Evolutionary conservation across 2,888 invertebrate genomes (phyloP).

Genomic region (Mactromeris polynyma): DNA sequence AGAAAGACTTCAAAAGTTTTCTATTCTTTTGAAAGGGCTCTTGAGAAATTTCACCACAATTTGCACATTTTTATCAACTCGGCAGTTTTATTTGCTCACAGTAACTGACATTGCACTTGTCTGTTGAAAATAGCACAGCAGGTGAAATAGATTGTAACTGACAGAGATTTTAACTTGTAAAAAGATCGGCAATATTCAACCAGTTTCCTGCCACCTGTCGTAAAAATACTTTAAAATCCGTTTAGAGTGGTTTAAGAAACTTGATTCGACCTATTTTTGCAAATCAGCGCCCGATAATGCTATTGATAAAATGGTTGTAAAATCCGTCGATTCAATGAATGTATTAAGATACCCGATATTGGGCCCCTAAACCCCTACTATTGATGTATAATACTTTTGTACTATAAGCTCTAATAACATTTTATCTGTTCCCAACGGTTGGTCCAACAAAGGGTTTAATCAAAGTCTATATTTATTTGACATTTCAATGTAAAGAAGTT

Average conservation of each 20-base stretch:
- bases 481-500: slow-evolving; percentile 34
- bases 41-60: slow-evolving; percentile 21
- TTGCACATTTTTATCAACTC: slow-evolving; percentile 37
- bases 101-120: slow-evolving; percentile 65
- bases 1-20: slow-evolving; percentile 17
- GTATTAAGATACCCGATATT: slow-evolving; percentile 51
- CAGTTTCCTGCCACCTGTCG: slow-evolving; percentile 72
- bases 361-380: slow-evolving; percentile 47
- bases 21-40: slow-evolving; percentile 28
- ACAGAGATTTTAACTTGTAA: slow-evolving; percentile 46
- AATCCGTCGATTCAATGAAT: slow-evolving; percentile 42
- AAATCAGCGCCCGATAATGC: slow-evolving; percentile 57
- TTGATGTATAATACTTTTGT: slow-evolving; percentile 58
- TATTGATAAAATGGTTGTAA: slow-evolving; percentile 48
- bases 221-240: slow-evolving; percentile 62
- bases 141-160: slow-evolving; percentile 62
- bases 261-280: slow-evolving; percentile 66
- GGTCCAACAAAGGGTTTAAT: slow-evolving; percentile 38
- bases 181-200: slow-evolving; percentile 54
- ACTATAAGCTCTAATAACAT: slow-evolving; percentile 34
- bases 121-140: slow-evolving; percentile 58
- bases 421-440: slow-evolving; percentile 43
- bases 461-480: slow-evolving; percentile 60
- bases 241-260: slow-evolving; percentile 66
- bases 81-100: slow-evolving; percentile 50